Evolutionary conservation across 2,888 invertebrate species (phyloP).

Genomic region (Bombyx huttoni): DNA sequence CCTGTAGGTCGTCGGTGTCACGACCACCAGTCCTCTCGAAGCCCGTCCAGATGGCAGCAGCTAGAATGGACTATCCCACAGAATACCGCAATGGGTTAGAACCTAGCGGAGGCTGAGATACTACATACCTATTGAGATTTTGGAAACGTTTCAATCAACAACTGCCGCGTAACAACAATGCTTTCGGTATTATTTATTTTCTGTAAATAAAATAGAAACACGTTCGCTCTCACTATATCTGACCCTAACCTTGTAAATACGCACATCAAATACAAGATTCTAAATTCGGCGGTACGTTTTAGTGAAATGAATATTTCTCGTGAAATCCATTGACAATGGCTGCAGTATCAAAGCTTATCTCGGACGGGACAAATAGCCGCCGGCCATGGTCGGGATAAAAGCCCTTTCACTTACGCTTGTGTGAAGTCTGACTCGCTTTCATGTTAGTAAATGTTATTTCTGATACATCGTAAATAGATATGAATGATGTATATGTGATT

Average conservation of each 20-base stretch:
- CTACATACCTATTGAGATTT: too few relatives aligned
- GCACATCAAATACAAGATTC: not conserved
- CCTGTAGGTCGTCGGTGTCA: too few relatives aligned
- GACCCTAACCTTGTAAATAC: not conserved
- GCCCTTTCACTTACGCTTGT: constrained; percentile 23
- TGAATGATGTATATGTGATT: not conserved
- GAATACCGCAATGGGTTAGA: too few relatives aligned
- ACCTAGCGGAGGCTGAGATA: too few relatives aligned
- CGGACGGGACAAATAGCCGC: constrained; percentile 27
- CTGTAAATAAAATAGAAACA: too few relatives aligned
- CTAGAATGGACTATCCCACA: too few relatives aligned
- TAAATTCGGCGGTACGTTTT: constrained; percentile 3
- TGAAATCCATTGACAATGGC: constrained; percentile 17
- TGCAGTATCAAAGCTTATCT: constrained; percentile 24
- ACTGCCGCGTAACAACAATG: too few relatives aligned
- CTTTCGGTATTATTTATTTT: not conserved
- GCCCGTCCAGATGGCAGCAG: too few relatives aligned
- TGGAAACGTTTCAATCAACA: too few relatives aligned
- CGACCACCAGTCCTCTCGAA: too few relatives aligned
- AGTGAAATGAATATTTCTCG: constrained; percentile 11
- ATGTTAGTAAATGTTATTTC: constrained; percentile 20
- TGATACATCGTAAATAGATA: not conserved
- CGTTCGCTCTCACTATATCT: not conserved
- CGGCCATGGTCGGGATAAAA: constrained; percentile 23
- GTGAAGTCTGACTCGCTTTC: constrained; percentile 19